phyloP scores from a whole-genome alignment of 1,140 invertebrate genomes.

The Tetraneura akinire region DNA sequence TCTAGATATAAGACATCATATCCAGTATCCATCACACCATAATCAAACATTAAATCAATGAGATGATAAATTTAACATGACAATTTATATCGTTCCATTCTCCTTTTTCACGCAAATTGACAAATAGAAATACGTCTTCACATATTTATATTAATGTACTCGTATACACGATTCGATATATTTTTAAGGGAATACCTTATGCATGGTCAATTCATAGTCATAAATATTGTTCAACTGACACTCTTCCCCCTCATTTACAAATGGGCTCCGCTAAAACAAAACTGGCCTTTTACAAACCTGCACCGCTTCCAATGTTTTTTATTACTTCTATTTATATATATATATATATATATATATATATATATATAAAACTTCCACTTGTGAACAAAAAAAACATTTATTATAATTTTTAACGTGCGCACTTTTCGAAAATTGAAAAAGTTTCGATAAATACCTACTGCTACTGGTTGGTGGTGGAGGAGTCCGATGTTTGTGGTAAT shows the following conservation, averaged over 20 bases:
- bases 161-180: background rate
- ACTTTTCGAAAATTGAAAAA: conserved; percentile 47
- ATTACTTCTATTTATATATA: background rate
- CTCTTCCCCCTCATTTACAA: background rate
- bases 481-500: background rate
- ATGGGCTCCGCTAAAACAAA: conserved; percentile 23
- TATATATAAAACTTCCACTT: conserved; percentile 8
- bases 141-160: too few relatives aligned
- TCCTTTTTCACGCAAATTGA: background rate
- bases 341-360: background rate
- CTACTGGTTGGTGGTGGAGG: background rate
- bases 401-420: conserved; percentile 27
- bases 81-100: conserved; percentile 15
- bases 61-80: background rate
- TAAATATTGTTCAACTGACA: conserved; percentile 37
- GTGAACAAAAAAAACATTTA: conserved; percentile 36
- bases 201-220: conserved; percentile 22
- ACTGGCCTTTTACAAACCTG: conserved; percentile 34
- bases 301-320: background rate
- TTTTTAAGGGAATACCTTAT: conserved; percentile 7
- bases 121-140: conserved; percentile 21
- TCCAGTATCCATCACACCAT: too few relatives aligned
- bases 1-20: too few relatives aligned
- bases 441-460: conserved; percentile 34
- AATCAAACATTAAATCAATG: background rate